Conservation (phyloP, 2,888 invertebrate species). For the Stenichneumon culpator region DNA sequence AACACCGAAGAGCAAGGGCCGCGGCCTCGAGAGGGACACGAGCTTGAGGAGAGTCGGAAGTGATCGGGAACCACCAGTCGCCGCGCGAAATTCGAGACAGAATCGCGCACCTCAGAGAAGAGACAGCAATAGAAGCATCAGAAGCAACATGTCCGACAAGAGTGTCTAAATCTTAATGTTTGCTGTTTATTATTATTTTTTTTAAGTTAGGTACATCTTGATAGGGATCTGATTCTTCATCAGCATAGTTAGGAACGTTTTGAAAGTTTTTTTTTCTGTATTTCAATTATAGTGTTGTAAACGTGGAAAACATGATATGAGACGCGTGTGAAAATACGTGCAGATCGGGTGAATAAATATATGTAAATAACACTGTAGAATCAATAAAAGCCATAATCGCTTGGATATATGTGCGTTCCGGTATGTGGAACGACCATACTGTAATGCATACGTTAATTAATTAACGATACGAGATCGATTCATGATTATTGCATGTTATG, state of each 20-base stretch:
- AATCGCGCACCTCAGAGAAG: constrained; percentile 74
- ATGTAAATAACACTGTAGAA: constrained; percentile 40
- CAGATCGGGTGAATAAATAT: constrained; percentile 2
- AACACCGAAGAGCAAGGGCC: constrained; percentile 72
- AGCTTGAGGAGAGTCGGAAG: constrained; percentile 80
- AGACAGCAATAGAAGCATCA: constrained; percentile 79
- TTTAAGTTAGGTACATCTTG: neutral
- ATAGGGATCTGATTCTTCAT: neutral
- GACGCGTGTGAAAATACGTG: constrained; percentile 6
- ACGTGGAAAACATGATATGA: neutral
- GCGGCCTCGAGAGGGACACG: constrained; percentile 75
- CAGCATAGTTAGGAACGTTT: neutral
- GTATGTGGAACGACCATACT: neutral
- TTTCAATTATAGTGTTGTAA: neutral
- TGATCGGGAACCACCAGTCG: constrained; percentile 74
- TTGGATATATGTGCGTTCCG: neutral
- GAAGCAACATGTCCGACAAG: constrained; percentile 81
- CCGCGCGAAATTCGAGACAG: constrained; percentile 65
- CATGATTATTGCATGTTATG: neutral
- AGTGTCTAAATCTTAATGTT: constrained; percentile 76
- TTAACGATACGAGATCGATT: neutral
- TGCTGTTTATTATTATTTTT: neutral
- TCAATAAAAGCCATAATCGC: constrained; percentile 33
- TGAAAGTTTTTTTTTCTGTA: neutral
- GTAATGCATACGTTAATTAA: neutral